phyloP scores from a whole-genome alignment of 2,888 invertebrate genomes.

The Cerceris ruficornis region DNA sequence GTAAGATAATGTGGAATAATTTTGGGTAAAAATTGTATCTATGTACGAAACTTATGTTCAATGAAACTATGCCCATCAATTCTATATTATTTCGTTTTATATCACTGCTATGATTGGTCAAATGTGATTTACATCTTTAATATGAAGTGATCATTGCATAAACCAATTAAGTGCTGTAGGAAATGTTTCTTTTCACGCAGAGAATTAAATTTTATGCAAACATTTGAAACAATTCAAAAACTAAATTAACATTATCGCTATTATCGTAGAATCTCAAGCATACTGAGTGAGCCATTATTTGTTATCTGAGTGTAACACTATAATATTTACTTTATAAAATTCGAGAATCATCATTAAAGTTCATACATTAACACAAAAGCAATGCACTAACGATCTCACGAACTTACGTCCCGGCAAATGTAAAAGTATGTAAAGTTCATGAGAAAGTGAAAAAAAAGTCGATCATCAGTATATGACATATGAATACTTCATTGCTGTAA shows the following conservation, averaged over 20 bases:
- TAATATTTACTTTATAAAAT: constrained; percentile 14
- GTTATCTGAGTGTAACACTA: constrained; percentile 62
- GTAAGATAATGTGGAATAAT: background rate
- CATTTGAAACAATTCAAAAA: too few relatives aligned
- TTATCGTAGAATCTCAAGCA: constrained; percentile 22
- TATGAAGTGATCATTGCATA: too few relatives aligned
- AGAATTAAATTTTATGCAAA: too few relatives aligned
- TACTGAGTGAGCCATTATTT: constrained; percentile 59
- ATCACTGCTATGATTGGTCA: too few relatives aligned
- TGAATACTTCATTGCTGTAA: background rate
- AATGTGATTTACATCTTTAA: too few relatives aligned
- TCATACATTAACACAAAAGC: background rate
- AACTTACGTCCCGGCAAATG: background rate
- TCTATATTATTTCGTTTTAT: too few relatives aligned
- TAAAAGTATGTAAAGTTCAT: background rate
- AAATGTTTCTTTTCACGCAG: too few relatives aligned
- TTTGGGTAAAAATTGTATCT: constrained; percentile 5
- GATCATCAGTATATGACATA: background rate
- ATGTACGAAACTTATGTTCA: background rate
- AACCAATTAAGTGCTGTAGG: too few relatives aligned
- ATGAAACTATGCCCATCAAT: too few relatives aligned
- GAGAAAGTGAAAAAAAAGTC: background rate
- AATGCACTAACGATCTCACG: background rate
- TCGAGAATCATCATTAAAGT: background rate
- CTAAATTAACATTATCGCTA: background rate